phyloP scores from a whole-genome alignment of 2,888 invertebrate species.

The Scaptomyza cyrtandrae region DNA sequence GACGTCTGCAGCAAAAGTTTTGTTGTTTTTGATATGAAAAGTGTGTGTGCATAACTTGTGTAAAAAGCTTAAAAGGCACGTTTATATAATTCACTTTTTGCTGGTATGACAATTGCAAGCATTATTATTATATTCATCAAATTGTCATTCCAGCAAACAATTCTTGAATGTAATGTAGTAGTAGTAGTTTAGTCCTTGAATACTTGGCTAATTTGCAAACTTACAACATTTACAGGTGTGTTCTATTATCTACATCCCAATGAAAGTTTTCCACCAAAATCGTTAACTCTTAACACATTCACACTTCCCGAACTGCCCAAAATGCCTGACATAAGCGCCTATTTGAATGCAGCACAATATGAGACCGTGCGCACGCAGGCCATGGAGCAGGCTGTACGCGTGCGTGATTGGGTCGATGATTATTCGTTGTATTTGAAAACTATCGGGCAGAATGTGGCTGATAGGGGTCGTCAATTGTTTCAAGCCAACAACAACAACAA shows the following conservation, averaged over 20 bases:
- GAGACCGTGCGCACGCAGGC: conserved; percentile 85
- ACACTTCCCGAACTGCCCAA: conserved; percentile 79
- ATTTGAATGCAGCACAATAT: conserved; percentile 75
- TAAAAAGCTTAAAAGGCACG: conserved; percentile 7
- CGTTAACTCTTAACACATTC: conserved; percentile 75
- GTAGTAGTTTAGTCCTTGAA: not conserved
- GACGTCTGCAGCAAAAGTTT: conserved; percentile 44
- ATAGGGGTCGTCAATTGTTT: conserved; percentile 85
- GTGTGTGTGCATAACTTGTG: not conserved
- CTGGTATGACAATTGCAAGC: conserved; percentile 19
- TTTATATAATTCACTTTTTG: conserved; percentile 37
- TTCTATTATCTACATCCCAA: conserved; percentile 84
- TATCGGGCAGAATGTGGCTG: conserved; percentile 86
- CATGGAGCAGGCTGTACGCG: conserved; percentile 85
- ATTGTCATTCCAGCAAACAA: conserved; percentile 1
- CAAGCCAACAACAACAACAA: conserved; percentile 43
- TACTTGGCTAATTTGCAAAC: conserved; percentile 46
- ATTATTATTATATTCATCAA: not conserved
- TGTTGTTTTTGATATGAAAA: conserved; percentile 27
- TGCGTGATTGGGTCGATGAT: conserved; percentile 84
- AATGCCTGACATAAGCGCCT: conserved; percentile 73
- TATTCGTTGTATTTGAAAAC: conserved; percentile 85
- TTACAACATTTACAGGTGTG: conserved; percentile 77
- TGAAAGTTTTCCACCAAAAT: conserved; percentile 83
- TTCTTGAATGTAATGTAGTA: not conserved